Percentiles rank a stretch among this genome's conserved stretches.
These are phyloP conservation scores for Acanthochromis polyacanthus DNA, from an alignment of 2,113 vertebrate genomes.

Conservation along the genomic window DNA sequence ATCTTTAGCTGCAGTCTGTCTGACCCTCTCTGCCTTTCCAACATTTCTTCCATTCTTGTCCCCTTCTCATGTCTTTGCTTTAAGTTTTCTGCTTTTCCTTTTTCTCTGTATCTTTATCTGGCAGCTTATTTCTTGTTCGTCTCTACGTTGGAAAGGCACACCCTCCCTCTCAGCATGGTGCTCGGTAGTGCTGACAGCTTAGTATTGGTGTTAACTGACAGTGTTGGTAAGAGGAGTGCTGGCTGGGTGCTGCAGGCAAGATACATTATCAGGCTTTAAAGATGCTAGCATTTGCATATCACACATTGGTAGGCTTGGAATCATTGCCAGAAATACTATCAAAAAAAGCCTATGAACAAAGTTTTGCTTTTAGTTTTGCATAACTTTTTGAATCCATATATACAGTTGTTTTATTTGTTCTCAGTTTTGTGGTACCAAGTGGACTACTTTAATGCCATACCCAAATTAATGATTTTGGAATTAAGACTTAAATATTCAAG, in stretches of 20 bases:
- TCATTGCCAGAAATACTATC: constrained; percentile 16
- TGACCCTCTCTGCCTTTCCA: neutral
- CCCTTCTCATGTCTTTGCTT: constrained; percentile 9
- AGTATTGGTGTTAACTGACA: constrained; percentile 53
- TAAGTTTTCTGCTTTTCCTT: neutral
- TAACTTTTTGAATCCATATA: neutral
- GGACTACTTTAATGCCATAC: neutral
- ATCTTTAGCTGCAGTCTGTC: neutral
- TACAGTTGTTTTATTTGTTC: neutral
- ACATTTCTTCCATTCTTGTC: neutral
- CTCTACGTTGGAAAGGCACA: constrained; percentile 30
- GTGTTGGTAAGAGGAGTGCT: constrained; percentile 37
- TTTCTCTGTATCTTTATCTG: constrained; percentile 28
- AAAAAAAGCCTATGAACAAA: neutral
- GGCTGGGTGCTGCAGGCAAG: constrained; percentile 48
- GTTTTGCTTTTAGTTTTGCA: neutral
- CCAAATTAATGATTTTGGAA: neutral
- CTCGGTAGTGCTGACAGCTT: constrained; percentile 40
- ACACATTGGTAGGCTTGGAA: constrained; percentile 4
- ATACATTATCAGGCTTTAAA: constrained; percentile 63
- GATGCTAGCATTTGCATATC: constrained; percentile 28
- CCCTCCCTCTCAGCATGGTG: constrained; percentile 31
- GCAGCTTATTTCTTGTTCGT: constrained; percentile 51
- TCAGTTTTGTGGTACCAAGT: neutral
- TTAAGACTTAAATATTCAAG: neutral